Base-by-base conservation (phyloP, 2,888 invertebrate genomes). In the Amaurobius ferox region DNA sequence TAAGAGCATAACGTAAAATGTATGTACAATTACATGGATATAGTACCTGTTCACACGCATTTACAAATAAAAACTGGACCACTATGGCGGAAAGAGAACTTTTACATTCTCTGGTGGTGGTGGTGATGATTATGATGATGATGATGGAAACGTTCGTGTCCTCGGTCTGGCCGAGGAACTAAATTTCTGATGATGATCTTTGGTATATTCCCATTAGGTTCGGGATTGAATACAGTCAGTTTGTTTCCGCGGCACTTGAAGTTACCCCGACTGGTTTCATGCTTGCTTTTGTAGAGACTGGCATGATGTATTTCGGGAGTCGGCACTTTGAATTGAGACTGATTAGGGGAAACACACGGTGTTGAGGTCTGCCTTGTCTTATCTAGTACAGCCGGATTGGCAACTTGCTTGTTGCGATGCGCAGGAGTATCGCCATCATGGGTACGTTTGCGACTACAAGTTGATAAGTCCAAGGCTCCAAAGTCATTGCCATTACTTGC, bases 141-240 rank as follows among this genome's bases (percentile, higher is more conserved):
- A 39, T 76, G 79, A 70, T 71, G 71, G 35, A 48, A 64, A 23
- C 67, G 64, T 23, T 68, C 40, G 66, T 73, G 78, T 28, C 61
- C 44, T 1, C 79, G 79, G 7, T 79, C 76, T 0, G 87, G 86
- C 61, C 86, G 70, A 13, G 88, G 87, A 55, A 78, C 79, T 23
- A 88, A 35, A 67, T 86, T 87, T 62, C 73, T 76, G 23, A 88
- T 88, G 62, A 88, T 86, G 30, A 88, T 79, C 81, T 87, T 88
- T 62, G 86, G 86, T 71, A 73, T 80, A 44, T 76, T 83, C 26
- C 88, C 83, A 40, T 88, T 83, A 0, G 88, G 74, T 23, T 87
- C 87, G 1, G 88, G 76, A 44, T 79, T 88, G 28, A 86, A 81
- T 61, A 87, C 88, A 44, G 87, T 85, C 40, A 87, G 55, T 7